Evolutionary conservation across 2,888 invertebrate genomes (phyloP).

Genomic region (Lasioglossum lativentre): DNA sequence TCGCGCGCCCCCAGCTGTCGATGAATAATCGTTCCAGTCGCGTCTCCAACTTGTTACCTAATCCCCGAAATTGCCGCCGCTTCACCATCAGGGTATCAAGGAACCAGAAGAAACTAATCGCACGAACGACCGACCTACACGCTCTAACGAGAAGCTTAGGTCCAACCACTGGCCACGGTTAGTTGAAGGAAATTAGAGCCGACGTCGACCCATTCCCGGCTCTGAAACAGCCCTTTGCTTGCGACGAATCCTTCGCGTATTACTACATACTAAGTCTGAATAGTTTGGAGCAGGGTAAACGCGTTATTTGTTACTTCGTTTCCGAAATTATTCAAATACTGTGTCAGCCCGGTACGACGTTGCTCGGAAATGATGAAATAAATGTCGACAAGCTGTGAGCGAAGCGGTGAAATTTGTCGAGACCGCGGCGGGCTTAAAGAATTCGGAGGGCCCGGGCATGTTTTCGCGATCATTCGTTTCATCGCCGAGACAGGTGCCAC

Average conservation of each 20-base stretch:
- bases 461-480: conserved; percentile 35
- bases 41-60: background rate
- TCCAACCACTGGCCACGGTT: background rate
- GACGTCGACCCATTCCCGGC: background rate
- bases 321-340: background rate
- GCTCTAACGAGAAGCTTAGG: background rate
- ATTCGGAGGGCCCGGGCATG: background rate
- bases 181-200: background rate
- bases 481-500: conserved; percentile 13
- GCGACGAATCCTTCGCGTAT: too few species aligned
- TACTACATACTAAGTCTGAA: background rate
- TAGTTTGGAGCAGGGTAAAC: background rate
- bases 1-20: background rate
- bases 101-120: background rate
- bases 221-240: background rate
- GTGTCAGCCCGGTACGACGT: background rate
- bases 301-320: background rate
- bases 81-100: background rate
- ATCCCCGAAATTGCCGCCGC: background rate
- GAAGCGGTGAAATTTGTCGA: background rate
- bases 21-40: background rate
- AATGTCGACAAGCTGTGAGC: conserved; percentile 2
- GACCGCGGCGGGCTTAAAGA: background rate
- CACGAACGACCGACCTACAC: background rate
- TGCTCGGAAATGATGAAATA: background rate